Base-by-base conservation (phyloP, 1,140 invertebrate genomes). In the Thaumetopoea pityocampa region DNA sequence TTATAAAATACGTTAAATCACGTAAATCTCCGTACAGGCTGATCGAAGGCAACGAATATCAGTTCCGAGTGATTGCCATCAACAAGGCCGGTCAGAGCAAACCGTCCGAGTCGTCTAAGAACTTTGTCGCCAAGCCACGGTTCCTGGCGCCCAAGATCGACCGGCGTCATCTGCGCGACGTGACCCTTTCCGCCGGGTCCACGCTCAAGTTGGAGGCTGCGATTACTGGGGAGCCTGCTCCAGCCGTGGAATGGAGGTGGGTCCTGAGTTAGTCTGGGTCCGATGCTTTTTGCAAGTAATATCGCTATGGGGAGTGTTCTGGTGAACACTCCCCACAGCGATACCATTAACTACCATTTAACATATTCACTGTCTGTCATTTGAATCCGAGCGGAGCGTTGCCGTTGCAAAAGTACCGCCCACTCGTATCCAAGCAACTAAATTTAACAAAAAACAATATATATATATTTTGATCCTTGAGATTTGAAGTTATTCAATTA, bases 11-110 rank as follows among this genome's bases (percentile, higher is more conserved):
- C 2, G 27, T 3, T 16, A 12, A 24, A 28, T 5, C 5, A 2
- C 24, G 15, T 1, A 8, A 29, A 38, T 28, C 15, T 15, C 7
- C 18, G 37, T 20, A 8, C 49, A 85, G 84, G 37, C 84, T 99
- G 2, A 94, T 97, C 53, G 97, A 99, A 88, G 97, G 97, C 26
- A 96, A 97, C 70, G 96, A 98, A 76, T 99, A 99, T 76, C 96
- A 99, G 78, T 99, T 99, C 90, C 91, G 98, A n/a, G 94, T 99
- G 2, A 94, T 95, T 59, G 97, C 98, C 17, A 88, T 97, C 12
- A 99, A 99, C 78, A 97, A 97, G 79, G 96, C 95, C 40, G 97
- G 97, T 1, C 91, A 92, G 69, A 96, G 95, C 28, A 93, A 95
- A 61, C 94, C 96, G 0, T 92, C 93, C 1, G 93, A 96, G 22